A percentile compares a stretch with the other conserved stretches of the same genome.
These are phyloP conservation scores for Heliconius hewitsoni DNA, from an alignment of 1,140 invertebrate genomes.

Conservation along the genomic window DNA sequence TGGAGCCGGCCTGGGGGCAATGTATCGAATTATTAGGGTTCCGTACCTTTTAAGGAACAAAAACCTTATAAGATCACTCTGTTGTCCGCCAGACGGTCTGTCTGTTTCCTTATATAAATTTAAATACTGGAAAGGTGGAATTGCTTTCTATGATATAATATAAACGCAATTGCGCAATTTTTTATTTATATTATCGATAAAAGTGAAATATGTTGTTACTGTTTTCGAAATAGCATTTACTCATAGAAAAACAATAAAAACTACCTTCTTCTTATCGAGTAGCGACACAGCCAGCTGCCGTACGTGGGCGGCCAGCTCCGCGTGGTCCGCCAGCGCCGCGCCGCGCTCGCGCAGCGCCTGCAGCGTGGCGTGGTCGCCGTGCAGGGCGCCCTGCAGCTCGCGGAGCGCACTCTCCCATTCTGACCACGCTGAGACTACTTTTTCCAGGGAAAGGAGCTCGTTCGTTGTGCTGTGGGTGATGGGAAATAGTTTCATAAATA, in stretches of 20 bases:
- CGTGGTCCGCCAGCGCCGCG: slow-evolving; percentile 57
- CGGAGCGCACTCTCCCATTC: slow-evolving; percentile 81
- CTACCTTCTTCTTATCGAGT: slow-evolving; percentile 75
- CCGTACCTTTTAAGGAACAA: no score
- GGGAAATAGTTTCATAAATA: neutral
- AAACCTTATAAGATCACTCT: no score
- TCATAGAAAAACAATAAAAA: neutral
- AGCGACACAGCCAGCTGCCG: slow-evolving; percentile 71
- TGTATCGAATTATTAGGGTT: no score
- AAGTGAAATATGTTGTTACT: no score
- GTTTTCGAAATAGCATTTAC: neutral
- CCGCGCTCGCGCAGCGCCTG: slow-evolving; percentile 66
- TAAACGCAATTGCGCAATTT: no score
- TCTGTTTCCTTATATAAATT: no score
- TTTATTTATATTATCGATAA: no score
- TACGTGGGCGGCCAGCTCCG: slow-evolving; percentile 70
- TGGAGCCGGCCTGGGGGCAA: slow-evolving; percentile 60
- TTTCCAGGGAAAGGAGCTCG: slow-evolving; percentile 75
- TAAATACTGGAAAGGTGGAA: no score
- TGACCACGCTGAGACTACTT: slow-evolving; percentile 77
- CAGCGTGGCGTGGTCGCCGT: slow-evolving; percentile 78
- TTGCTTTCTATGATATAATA: no score
- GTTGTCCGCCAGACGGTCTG: no score
- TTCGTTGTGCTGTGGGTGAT: slow-evolving; percentile 63
- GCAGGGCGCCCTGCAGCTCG: slow-evolving; percentile 78